phyloP scores from a whole-genome alignment of 1,140 invertebrate species.

The Asbolus verrucosus region DNA sequence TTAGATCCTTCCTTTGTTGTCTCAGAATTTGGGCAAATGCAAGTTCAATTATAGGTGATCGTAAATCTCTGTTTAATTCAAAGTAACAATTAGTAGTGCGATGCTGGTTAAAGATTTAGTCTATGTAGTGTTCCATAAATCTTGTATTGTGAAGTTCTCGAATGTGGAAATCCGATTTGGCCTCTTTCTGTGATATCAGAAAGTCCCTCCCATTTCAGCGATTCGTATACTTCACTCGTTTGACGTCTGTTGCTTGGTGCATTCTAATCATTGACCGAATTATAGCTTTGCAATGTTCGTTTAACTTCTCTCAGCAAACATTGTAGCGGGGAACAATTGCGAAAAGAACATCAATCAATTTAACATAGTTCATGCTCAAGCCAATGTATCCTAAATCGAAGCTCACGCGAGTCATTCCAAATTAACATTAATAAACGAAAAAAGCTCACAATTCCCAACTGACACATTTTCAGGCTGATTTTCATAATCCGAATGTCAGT shows the following conservation, averaged over 20 bases:
- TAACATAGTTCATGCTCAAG: slow-evolving; percentile 15
- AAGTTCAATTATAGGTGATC: slow-evolving; percentile 37
- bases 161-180: slow-evolving; percentile 42
- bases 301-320: slow-evolving; percentile 16
- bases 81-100: slow-evolving; percentile 37
- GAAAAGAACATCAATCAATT: slow-evolving; percentile 37
- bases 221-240: slow-evolving; percentile 41
- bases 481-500: not conserved
- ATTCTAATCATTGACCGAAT: slow-evolving; percentile 43
- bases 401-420: slow-evolving; percentile 5
- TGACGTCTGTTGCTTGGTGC: slow-evolving; percentile 36
- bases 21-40: slow-evolving; percentile 23
- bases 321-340: slow-evolving; percentile 1
- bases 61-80: slow-evolving; percentile 36
- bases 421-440: slow-evolving; percentile 17
- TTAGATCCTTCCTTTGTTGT: slow-evolving; percentile 17
- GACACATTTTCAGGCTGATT: slow-evolving; percentile 7
- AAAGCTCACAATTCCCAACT: slow-evolving; percentile 1
- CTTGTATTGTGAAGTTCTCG: slow-evolving; percentile 26
- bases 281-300: slow-evolving; percentile 30
- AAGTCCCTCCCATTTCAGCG: slow-evolving; percentile 35
- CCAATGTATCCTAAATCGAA: not conserved
- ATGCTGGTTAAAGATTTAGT: slow-evolving; percentile 35
- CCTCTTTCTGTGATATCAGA: slow-evolving; percentile 37
- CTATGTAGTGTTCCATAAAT: slow-evolving; percentile 32